Evolutionary conservation across 2,113 vertebrate species (phyloP).

Genomic region (Recurvirostra avosetta): DNA sequence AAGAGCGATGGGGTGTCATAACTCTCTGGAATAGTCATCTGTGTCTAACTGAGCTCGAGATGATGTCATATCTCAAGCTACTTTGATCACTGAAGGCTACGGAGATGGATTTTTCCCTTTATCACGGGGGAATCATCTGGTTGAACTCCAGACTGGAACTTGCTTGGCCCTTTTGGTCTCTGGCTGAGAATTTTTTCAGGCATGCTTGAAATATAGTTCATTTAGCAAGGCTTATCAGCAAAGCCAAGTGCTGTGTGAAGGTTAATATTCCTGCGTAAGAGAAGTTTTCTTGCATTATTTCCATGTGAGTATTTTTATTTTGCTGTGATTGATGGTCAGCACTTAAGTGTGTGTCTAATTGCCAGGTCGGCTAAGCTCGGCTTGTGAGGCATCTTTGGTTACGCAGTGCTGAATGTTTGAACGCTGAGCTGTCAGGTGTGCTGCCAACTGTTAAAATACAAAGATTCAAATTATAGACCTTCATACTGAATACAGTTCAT

Average conservation of each 20-base stretch:
- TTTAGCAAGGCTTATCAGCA: not conserved
- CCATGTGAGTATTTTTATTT: not conserved
- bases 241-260: not conserved
- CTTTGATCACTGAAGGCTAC: not conserved
- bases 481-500: not conserved
- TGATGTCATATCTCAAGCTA: not conserved
- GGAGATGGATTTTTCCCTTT: not conserved
- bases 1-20: not conserved
- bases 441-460: not conserved
- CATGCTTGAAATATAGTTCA: not conserved
- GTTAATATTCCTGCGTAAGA: not conserved
- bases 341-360: not conserved
- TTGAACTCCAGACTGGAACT: not conserved
- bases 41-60: not conserved
- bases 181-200: not conserved
- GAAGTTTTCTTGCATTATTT: not conserved
- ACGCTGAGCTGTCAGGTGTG: not conserved
- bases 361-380: not conserved
- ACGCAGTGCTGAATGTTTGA: not conserved
- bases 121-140: not conserved
- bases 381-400: not conserved
- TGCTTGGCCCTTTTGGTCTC: not conserved
- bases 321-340: not conserved
- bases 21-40: not conserved
- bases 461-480: not conserved